Conservation (phyloP, 2,888 invertebrate species). For the Melieria omissa region DNA sequence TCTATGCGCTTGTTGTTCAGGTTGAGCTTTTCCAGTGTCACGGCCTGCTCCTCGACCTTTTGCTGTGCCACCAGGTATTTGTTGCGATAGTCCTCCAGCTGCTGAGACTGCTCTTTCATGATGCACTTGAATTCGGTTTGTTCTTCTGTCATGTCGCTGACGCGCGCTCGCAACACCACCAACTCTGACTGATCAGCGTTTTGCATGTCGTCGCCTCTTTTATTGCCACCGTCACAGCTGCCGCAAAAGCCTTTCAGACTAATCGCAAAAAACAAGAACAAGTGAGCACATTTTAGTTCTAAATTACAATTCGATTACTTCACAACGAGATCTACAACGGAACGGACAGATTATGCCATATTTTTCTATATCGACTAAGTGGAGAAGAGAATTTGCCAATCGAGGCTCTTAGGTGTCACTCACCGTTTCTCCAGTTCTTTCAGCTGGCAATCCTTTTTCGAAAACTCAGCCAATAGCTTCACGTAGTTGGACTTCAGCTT, state of each 20-base stretch:
- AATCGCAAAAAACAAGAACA: not conserved
- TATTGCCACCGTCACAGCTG: conserved; percentile 44
- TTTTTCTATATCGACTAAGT: too few relatives aligned
- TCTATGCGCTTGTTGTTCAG: conserved; percentile 65
- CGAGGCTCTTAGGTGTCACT: conserved; percentile 3
- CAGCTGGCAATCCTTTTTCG: conserved; percentile 60
- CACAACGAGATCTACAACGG: too few relatives aligned
- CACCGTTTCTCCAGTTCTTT: conserved; percentile 58
- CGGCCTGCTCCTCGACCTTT: conserved; percentile 64
- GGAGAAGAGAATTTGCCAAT: too few relatives aligned
- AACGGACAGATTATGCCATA: too few relatives aligned
- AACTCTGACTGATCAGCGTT: conserved; percentile 54
- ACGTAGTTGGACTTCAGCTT: conserved; percentile 62
- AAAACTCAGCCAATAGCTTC: conserved; percentile 57
- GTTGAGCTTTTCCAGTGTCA: conserved; percentile 60
- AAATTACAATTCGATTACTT: too few relatives aligned
- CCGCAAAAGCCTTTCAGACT: conserved; percentile 56
- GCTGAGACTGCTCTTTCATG: conserved; percentile 63
- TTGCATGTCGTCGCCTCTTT: conserved; percentile 33
- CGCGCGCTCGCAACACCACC: conserved; percentile 54
- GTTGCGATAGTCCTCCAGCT: conserved; percentile 64
- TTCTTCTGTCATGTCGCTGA: conserved; percentile 62
- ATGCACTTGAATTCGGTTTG: conserved; percentile 64
- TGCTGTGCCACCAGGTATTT: conserved; percentile 64
- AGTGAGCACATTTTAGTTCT: too few relatives aligned